A percentile compares a stretch with the other conserved stretches of the same genome.
Evolutionary conservation across 2,888 invertebrate species (phyloP).

Genomic region (Pachydiplax longipennis): DNA sequence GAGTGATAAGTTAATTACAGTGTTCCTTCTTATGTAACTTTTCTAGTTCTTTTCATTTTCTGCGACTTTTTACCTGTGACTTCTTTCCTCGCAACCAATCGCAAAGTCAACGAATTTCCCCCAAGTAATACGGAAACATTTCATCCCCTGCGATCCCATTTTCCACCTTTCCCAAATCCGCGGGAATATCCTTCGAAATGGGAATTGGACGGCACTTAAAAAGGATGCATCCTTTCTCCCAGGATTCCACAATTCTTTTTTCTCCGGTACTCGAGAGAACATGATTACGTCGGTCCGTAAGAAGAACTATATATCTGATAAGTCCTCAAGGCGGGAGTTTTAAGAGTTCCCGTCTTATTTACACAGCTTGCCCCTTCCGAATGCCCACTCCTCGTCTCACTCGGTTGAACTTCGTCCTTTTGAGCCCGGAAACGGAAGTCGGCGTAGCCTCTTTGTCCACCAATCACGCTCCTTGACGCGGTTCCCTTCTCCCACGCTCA

Average conservation of each 20-base stretch:
- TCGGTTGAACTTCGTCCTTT: background rate
- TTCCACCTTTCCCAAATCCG: no score
- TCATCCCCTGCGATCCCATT: no score
- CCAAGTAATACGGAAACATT: no score
- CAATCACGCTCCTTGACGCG: slow-evolving; percentile 30
- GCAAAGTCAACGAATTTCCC: no score
- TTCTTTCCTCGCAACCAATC: no score
- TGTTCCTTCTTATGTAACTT: no score
- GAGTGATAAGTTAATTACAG: no score
- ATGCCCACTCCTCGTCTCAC: slow-evolving; percentile 18
- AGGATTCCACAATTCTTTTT: no score
- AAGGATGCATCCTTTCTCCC: background rate
- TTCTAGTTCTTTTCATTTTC: no score
- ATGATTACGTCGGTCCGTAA: background rate
- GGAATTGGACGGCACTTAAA: no score
- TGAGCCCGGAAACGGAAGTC: slow-evolving; percentile 16
- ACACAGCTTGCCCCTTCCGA: slow-evolving; percentile 39
- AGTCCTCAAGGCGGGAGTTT: background rate
- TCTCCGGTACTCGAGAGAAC: background rate
- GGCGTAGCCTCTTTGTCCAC: slow-evolving; percentile 32
- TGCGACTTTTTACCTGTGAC: no score
- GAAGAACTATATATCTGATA: background rate
- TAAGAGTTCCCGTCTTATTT: slow-evolving; percentile 17
- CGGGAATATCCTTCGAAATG: background rate
- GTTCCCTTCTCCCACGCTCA: background rate